Evolutionary conservation across 2,888 invertebrate genomes (phyloP).

Genomic region (Lepidocyrtoides sp.): DNA sequence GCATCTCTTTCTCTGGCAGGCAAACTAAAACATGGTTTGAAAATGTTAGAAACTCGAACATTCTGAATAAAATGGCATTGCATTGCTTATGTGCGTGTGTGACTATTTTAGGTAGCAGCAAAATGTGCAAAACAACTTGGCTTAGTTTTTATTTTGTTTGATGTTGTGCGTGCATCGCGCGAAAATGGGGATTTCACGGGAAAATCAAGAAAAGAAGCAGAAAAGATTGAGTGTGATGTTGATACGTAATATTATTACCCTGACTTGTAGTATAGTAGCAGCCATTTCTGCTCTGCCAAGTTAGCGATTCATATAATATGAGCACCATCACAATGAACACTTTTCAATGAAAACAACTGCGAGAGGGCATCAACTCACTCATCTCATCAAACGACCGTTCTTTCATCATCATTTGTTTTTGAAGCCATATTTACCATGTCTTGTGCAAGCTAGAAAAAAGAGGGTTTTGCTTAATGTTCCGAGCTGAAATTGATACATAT

Average conservation of each 20-base stretch:
- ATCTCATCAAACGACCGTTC: slow-evolving; percentile 13
- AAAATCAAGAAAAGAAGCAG: background rate
- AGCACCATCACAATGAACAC: too few relatives aligned
- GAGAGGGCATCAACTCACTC: slow-evolving; percentile 7
- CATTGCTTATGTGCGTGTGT: background rate
- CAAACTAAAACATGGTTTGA: too few relatives aligned
- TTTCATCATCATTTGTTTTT: slow-evolving; percentile 75
- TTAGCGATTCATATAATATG: too few relatives aligned
- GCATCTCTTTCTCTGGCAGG: too few relatives aligned
- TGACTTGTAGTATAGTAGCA: background rate
- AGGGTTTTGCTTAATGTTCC: slow-evolving; percentile 76
- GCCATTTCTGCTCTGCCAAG: background rate
- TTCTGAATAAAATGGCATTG: too few relatives aligned
- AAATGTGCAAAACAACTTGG: background rate
- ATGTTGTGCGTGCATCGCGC: background rate
- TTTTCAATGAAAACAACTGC: background rate
- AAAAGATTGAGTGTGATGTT: background rate
- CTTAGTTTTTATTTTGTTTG: background rate
- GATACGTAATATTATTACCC: background rate
- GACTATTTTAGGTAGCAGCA: background rate
- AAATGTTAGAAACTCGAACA: too few relatives aligned
- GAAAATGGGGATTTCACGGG: background rate
- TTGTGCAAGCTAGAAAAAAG: slow-evolving; percentile 65
- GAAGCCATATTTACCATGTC: slow-evolving; percentile 78
- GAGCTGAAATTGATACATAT: slow-evolving; percentile 76